Percentiles rank a stretch among this genome's conserved stretches.
These are phyloP conservation scores for Teleogryllus oceanicus DNA, from an alignment of 2,888 invertebrate species.

Conservation along the genomic window DNA sequence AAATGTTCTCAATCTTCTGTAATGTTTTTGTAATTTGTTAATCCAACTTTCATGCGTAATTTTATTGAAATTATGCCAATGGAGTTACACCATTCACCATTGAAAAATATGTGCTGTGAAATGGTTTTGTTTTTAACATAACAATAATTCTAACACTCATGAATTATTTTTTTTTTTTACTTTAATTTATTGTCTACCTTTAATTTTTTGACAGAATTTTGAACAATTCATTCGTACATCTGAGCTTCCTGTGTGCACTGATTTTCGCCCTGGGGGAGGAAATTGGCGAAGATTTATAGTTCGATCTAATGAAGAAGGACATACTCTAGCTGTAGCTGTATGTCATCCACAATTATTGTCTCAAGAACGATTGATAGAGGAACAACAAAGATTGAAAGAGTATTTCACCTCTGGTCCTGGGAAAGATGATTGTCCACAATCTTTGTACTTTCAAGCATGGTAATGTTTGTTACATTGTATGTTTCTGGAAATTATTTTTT, in stretches of 20 bases:
- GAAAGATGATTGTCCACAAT: slow-evolving; percentile 38
- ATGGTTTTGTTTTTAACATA: too few species aligned
- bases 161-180: too few species aligned
- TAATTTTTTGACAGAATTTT: slow-evolving; percentile 41
- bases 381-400: slow-evolving; percentile 39
- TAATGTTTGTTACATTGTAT: slow-evolving; percentile 32
- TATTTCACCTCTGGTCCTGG: slow-evolving; percentile 40
- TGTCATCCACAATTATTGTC: slow-evolving; percentile 47
- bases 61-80: too few species aligned
- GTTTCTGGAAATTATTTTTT: background rate
- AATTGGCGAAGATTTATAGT: slow-evolving; percentile 54
- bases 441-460: slow-evolving; percentile 43
- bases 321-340: slow-evolving; percentile 48
- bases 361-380: slow-evolving; percentile 39
- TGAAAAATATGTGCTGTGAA: too few species aligned
- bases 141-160: too few species aligned
- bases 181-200: too few species aligned
- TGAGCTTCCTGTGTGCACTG: slow-evolving; percentile 45
- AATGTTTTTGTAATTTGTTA: too few species aligned
- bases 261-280: slow-evolving; percentile 47
- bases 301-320: slow-evolving; percentile 47
- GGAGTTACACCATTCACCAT: too few species aligned
- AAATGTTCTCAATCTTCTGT: too few species aligned
- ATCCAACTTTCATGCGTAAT: too few species aligned
- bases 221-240: slow-evolving; percentile 46